Evolutionary conservation across 2,797 vertebrate species (phyloP).

Genomic region (Spea hammondii): DNA sequence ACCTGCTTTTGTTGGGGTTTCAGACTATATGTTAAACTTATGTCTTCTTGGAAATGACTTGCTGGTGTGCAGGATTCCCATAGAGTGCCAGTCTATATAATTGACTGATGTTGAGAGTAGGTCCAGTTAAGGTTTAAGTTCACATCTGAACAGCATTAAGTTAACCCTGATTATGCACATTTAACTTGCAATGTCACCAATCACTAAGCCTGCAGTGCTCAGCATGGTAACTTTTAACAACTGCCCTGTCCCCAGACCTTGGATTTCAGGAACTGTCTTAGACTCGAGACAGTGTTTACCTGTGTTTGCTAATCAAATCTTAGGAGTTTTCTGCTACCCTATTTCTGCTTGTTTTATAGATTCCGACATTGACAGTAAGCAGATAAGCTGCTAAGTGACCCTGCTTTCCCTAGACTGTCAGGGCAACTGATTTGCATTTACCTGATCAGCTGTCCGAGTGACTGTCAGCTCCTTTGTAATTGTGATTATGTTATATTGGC

Average conservation of each 20-base stretch:
- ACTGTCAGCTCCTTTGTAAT: constrained; percentile 11
- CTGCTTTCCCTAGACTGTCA: constrained; percentile 5
- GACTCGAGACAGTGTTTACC: not conserved
- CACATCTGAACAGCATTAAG: too few species aligned
- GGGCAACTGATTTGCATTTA: constrained; percentile 19
- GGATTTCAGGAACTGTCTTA: too few species aligned
- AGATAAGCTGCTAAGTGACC: constrained; percentile 23
- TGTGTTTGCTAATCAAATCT: not conserved
- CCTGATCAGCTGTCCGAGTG: constrained; percentile 27
- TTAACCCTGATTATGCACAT: too few species aligned
- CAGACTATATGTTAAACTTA: not conserved
- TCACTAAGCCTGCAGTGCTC: too few species aligned
- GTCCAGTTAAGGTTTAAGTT: too few species aligned
- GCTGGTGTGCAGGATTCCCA: too few species aligned
- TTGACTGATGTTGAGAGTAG: too few species aligned
- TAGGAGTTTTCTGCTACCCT: not conserved
- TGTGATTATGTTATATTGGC: constrained; percentile 28
- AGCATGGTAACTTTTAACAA: too few species aligned
- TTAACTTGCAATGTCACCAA: too few species aligned
- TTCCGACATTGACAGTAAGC: constrained; percentile 30
- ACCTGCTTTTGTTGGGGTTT: not conserved
- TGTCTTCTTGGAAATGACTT: too few species aligned
- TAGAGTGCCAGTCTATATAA: too few species aligned
- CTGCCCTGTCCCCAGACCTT: too few species aligned
- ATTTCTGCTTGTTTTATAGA: not conserved